These are phyloP conservation scores for Corydoras maculifer DNA, from an alignment of 2,113 vertebrate genomes.

Conservation along the genomic window DNA sequence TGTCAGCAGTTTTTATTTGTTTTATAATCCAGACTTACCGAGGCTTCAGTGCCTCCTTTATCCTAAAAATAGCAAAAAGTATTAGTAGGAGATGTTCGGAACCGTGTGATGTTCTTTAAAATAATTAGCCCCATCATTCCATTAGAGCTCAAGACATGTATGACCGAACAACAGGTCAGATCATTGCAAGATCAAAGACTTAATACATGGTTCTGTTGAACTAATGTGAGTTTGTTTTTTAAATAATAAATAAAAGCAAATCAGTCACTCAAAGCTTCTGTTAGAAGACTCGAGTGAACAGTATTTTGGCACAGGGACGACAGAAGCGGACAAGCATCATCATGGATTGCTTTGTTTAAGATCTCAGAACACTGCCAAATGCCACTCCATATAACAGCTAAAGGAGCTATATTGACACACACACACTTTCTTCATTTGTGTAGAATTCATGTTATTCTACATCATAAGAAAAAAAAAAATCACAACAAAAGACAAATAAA, in stretches of 20 bases:
- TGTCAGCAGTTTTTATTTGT: background rate
- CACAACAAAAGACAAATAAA: slow-evolving; percentile 9
- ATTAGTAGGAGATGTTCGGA: slow-evolving; percentile 12
- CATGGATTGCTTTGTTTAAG: slow-evolving; percentile 10
- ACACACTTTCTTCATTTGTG: slow-evolving; percentile 36
- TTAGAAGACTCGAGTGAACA: slow-evolving; percentile 28
- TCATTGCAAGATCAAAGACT: background rate
- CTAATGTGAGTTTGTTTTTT: background rate
- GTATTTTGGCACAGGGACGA: slow-evolving; percentile 32
- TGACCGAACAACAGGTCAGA: background rate
- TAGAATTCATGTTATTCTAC: slow-evolving; percentile 28
- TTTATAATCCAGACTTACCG: background rate
- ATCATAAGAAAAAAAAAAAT: slow-evolving; percentile 12
- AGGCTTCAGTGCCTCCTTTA: slow-evolving; percentile 4
- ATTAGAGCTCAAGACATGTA: slow-evolving; percentile 14
- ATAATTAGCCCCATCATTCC: slow-evolving; percentile 17
- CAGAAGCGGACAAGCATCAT: slow-evolving; percentile 22
- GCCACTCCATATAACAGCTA: background rate
- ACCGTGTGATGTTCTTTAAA: slow-evolving; percentile 10
- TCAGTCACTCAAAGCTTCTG: slow-evolving; percentile 7
- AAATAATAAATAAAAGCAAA: slow-evolving; percentile 11
- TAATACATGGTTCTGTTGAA: slow-evolving; percentile 13
- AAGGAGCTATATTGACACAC: slow-evolving; percentile 22
- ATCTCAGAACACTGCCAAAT: slow-evolving; percentile 14
- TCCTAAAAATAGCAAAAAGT: slow-evolving; percentile 15